Base-by-base conservation (phyloP, 2,888 invertebrate genomes). In the Antitype chi region DNA sequence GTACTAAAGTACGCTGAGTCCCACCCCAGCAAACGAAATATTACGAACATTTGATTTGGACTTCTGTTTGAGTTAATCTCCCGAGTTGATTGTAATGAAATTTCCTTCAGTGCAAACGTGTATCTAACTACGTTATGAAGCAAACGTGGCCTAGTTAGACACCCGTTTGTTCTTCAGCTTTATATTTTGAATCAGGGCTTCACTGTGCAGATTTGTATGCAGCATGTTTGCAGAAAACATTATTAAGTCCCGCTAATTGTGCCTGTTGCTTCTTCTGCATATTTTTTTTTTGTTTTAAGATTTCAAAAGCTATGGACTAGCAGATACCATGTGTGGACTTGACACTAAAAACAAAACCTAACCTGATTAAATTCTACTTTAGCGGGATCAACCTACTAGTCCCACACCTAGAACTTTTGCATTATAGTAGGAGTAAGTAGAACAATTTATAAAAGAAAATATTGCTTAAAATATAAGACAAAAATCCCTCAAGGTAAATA, bases 41-140 rank as follows among this genome's bases (percentile, higher is more conserved):
- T 82, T 76, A 76, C 67, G 72, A 77, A 79, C 71, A 85, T 86
- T 85, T 78, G 76, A 81, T 85, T 86, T 68, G 43, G 74, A 84
- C 79, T 86, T 86, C 78, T 86, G 83, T 86, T 86, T 86, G 83
- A 86, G 85, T 87, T 87, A 79, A 87, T 87, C 77, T 85, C 80
- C 78, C 78, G 79, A 81, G 85, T 81, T 87, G 84, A 85, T 87
- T 87, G 82, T 87, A 87, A 87, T 84, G 82, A 85, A 87, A 87
- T 87, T 85, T 85, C 83, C 71, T 82, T 80, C 83, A 74, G 71
- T 79, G 74, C 80, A 86, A 82, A 82, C 80, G 82, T 85, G 85
- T 80, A 67, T 76, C 79, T 86, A 87, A 89, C 87, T 88, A 89
- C 89, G 85, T 88, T 89, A 86, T 81, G 80, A 85, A 85, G 85